A percentile compares a stretch with the other conserved stretches of the same genome.
Conservation (phyloP, 2,888 invertebrate species). For the Hirtodrosophila confusa region DNA sequence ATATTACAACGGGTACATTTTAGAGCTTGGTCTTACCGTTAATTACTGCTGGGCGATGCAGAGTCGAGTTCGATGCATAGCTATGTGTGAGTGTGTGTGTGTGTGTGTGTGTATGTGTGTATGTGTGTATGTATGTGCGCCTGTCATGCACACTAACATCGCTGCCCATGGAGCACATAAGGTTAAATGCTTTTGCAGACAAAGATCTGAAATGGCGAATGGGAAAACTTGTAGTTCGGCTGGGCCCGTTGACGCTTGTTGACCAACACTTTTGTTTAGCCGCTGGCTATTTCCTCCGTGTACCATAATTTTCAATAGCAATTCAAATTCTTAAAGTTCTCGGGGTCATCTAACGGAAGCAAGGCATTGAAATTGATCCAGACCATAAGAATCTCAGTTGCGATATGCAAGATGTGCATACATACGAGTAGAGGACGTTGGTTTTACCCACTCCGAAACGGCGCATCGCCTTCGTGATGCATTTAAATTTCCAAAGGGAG, state of each 20-base stretch:
- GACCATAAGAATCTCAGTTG: conserved; percentile 57
- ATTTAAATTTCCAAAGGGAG: no score
- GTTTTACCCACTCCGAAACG: no score
- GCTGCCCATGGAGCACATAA: conserved; percentile 42
- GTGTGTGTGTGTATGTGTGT: not conserved
- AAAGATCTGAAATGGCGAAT: conserved; percentile 55
- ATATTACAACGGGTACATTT: no score
- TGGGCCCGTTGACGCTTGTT: conserved; percentile 23
- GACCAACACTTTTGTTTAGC: conserved; percentile 63
- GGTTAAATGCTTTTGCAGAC: conserved; percentile 58
- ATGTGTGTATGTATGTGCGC: not conserved
- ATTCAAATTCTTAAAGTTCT: conserved; percentile 66
- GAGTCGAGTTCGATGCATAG: not conserved
- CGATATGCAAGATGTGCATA: conserved; percentile 34
- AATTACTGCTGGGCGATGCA: conserved; percentile 16
- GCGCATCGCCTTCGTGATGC: no score
- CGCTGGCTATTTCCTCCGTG: conserved; percentile 54
- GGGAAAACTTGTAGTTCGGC: conserved; percentile 37
- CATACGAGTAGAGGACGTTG: no score
- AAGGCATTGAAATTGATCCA: conserved; percentile 67
- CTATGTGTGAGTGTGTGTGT: no score
- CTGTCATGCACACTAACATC: conserved; percentile 5
- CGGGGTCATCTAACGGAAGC: conserved; percentile 64
- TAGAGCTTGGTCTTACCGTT: conserved; percentile 16
- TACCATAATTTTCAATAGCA: conserved; percentile 68